Base-by-base conservation (phyloP, 2,113 vertebrate genomes). In the Blennius ocellaris region DNA sequence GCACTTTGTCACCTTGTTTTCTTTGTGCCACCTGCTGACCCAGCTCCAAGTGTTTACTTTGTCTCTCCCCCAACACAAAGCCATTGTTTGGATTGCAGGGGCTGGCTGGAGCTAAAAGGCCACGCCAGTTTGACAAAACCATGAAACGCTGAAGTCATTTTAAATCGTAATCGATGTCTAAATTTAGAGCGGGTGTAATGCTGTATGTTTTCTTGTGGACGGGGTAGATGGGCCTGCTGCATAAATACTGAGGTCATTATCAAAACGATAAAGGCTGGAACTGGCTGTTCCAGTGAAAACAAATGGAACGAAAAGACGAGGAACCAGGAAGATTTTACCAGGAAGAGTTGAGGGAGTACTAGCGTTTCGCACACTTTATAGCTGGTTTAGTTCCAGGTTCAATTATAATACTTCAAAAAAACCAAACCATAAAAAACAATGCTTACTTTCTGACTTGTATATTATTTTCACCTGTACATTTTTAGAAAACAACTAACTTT, bases 221-320 rank as follows among this genome's bases (percentile, higher is more conserved):
- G 15, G 58, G 12, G 5, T 71, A 45, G 38, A 37, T 16, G 71
- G 70, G 71, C 77, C 37, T 50, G 6, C 1, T 56, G 57, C 38
- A 59, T 62, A 78, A 78, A 61, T 67, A 73, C 71, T 78, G 83
- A 89, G 73, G 52, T 83, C 83, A 84, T 65, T 53, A 49, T 74
- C 36, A 38, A 57, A 67, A 65, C 21, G 73, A 89, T 82, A 87
- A 78, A 53, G 15, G 7, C 12, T n/a, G n/a, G n/a, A n/a, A n/a
- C n/a, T n/a, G n/a, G n/a, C n/a, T 30, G 21, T 30, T 30, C 21
- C 21, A 30, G 21, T 30, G 21, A 30, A 30, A 30, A 30, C 21
- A 30, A 30, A 30, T 30, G 21, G 21, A 30, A 4, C 21, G 21
- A 30, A 30, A 30, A 30, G 21, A 30, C 21, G 21, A 30, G 9